Evolutionary conservation across 2,113 vertebrate genomes (phyloP).

Genomic region (Hippocampus guttulatus): DNA sequence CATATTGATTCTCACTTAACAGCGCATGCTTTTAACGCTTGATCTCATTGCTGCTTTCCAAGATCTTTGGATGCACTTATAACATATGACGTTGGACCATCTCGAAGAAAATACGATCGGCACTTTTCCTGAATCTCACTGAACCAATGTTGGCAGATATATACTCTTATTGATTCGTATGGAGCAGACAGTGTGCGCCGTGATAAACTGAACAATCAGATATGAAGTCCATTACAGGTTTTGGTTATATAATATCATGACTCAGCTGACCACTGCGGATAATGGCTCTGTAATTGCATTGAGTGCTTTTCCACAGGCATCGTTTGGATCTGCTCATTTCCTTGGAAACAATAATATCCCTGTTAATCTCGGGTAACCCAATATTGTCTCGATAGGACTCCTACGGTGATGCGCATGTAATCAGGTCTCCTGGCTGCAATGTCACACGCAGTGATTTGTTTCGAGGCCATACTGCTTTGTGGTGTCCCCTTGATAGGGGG

Average conservation of each 20-base stretch:
- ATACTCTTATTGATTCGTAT: neutral
- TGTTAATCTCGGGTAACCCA: conserved; percentile 8
- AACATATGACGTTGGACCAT: conserved; percentile 4
- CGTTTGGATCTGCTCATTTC: conserved; percentile 17
- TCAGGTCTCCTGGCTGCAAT: neutral
- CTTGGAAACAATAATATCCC: conserved; percentile 11
- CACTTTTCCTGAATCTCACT: neutral
- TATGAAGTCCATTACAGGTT: neutral
- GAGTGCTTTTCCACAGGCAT: conserved; percentile 28
- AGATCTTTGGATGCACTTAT: conserved; percentile 26
- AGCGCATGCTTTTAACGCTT: too few species aligned
- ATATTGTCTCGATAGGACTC: neutral
- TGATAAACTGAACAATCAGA: neutral
- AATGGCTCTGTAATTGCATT: conserved; percentile 28
- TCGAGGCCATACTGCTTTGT: neutral
- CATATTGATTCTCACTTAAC: too few species aligned
- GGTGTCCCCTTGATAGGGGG: neutral
- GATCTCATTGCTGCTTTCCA: conserved; percentile 42
- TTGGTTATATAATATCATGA: neutral
- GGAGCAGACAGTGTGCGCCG: neutral
- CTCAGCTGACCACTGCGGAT: conserved; percentile 7
- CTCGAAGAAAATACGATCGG: neutral
- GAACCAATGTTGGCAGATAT: neutral
- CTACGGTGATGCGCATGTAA: neutral
- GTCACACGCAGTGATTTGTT: neutral